phyloP scores from a whole-genome alignment of 2,113 vertebrate species.

The Ctenodactylus gundi region DNA sequence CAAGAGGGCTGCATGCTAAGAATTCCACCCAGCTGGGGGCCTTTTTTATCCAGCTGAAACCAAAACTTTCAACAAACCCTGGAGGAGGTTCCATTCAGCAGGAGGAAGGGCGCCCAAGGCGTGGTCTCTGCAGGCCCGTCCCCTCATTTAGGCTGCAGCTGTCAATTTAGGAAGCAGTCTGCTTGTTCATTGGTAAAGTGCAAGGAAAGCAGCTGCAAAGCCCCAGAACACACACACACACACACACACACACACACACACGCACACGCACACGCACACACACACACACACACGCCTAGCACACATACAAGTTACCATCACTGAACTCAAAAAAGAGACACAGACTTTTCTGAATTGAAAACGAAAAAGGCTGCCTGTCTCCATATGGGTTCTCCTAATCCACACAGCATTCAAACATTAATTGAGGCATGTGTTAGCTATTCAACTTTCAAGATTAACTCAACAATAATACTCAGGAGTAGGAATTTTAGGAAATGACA shows the following conservation, averaged over 20 bases:
- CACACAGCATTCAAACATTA: background rate
- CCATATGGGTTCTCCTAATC: background rate
- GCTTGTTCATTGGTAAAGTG: slow-evolving; percentile 78
- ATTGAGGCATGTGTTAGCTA: background rate
- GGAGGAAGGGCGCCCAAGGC: slow-evolving; percentile 79
- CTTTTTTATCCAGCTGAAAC: slow-evolving; percentile 77
- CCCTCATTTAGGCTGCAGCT: slow-evolving; percentile 72
- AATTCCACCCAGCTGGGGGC: slow-evolving; percentile 71
- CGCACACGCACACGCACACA: background rate
- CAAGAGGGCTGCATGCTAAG: slow-evolving; percentile 72
- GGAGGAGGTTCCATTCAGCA: slow-evolving; percentile 74
- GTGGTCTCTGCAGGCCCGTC: slow-evolving; percentile 73
- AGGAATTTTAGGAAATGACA: background rate
- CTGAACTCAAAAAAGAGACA: slow-evolving; percentile 69
- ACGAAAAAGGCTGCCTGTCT: background rate
- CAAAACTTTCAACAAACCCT: slow-evolving; percentile 76
- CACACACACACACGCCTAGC: background rate
- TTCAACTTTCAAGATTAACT: background rate
- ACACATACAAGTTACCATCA: slow-evolving; percentile 74
- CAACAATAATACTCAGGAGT: background rate
- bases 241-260: slow-evolving; percentile 44
- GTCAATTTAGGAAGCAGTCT: slow-evolving; percentile 75
- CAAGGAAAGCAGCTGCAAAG: slow-evolving; percentile 78
- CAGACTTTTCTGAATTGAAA: slow-evolving; percentile 64
- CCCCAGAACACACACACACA: background rate